These are phyloP conservation scores for Sthenelais limicola DNA, from an alignment of 2,888 invertebrate species.

Conservation along the genomic window DNA sequence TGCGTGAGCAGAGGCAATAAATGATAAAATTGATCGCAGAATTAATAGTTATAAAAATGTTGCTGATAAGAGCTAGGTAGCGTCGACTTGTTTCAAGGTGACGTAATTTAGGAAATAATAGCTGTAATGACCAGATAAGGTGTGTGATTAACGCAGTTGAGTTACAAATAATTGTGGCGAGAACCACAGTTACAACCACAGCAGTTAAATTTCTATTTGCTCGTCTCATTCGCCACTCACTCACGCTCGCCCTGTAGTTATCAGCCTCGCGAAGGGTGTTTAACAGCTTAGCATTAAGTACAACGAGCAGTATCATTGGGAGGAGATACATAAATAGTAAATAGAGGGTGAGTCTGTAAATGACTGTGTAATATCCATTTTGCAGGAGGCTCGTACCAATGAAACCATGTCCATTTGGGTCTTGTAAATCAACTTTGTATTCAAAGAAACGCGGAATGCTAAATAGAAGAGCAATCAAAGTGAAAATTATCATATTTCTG, in stretches of 20 bases:
- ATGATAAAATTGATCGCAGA: conserved; percentile 53
- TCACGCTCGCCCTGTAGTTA: conserved; percentile 2
- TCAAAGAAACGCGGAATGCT: conserved; percentile 52
- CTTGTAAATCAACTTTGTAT: conserved; percentile 3
- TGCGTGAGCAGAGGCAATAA: conserved; percentile 51
- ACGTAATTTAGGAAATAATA: neutral
- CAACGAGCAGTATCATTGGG: conserved; percentile 47
- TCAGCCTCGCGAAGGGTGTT: conserved; percentile 40
- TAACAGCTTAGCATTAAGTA: conserved; percentile 49
- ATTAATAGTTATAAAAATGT: conserved; percentile 51
- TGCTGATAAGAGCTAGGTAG: conserved; percentile 47
- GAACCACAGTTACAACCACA: conserved; percentile 49
- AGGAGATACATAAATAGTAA: conserved; percentile 49
- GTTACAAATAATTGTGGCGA: conserved; percentile 50
- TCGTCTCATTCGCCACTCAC: conserved; percentile 21
- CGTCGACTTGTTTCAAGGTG: too few relatives aligned
- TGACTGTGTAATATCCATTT: conserved; percentile 46
- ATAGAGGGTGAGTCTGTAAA: conserved; percentile 48
- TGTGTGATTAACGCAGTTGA: conserved; percentile 47
- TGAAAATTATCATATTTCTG: conserved; percentile 43
- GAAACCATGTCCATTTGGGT: neutral
- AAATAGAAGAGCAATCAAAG: conserved; percentile 43
- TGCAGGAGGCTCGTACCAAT: conserved; percentile 34
- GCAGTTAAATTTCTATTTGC: conserved; percentile 40
- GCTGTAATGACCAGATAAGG: conserved; percentile 47